Evolutionary conservation across 2,113 vertebrate genomes (phyloP).

Genomic region (Sinocyclocheilus anshuiensis): DNA sequence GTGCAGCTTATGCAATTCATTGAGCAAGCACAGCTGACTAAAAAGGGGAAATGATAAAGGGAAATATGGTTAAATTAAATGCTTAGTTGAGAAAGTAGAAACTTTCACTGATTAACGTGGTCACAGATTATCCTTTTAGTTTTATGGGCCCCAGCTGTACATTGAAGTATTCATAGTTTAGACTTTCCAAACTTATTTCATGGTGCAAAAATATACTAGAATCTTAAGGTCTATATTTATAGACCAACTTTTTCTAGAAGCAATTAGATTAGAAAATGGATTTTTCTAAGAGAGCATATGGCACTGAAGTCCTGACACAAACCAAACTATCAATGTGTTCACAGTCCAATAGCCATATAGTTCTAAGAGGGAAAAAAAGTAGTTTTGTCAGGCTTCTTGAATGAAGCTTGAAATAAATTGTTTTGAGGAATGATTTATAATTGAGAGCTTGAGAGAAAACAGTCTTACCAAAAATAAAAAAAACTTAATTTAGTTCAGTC

Average conservation of each 20-base stretch:
- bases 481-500: conserved; percentile 36
- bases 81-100: background rate
- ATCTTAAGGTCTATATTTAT: background rate
- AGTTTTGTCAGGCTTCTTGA: conserved; percentile 45
- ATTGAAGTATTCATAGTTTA: background rate
- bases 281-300: background rate
- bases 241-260: background rate
- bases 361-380: conserved; percentile 28
- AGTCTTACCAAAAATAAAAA: background rate
- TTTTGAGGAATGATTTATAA: conserved; percentile 52
- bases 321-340: conserved; percentile 12
- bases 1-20: conserved; percentile 29
- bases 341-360: conserved; percentile 33
- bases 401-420: conserved; percentile 47
- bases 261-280: conserved; percentile 2
- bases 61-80: conserved; percentile 2
- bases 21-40: conserved; percentile 38
- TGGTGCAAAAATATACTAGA: background rate
- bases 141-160: background rate
- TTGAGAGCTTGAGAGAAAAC: conserved; percentile 20
- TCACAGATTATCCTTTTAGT: background rate
- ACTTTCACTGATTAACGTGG: background rate
- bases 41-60: conserved; percentile 11
- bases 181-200: background rate
- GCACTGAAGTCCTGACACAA: background rate